phyloP scores from a whole-genome alignment of 1,140 invertebrate genomes.

The Drusus annulatus region DNA sequence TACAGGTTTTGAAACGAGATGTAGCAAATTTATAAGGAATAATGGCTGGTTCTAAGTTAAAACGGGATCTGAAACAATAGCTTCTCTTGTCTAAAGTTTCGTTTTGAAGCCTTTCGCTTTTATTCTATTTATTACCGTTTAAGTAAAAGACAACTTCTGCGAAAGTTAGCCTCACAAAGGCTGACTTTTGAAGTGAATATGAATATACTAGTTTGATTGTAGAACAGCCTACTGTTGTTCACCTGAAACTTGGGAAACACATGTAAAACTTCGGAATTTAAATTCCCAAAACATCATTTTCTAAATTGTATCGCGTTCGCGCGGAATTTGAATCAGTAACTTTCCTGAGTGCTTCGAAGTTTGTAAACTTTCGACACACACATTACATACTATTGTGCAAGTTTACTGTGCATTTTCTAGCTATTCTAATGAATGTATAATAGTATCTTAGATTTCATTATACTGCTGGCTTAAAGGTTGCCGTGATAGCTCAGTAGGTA shows the following conservation, averaged over 20 bases:
- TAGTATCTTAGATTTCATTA: no score
- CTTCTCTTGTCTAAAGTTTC: neutral
- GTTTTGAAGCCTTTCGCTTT: slow-evolving; percentile 21
- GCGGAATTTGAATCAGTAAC: neutral
- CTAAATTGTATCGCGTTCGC: neutral
- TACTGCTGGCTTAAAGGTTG: no score
- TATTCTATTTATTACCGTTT: slow-evolving; percentile 24
- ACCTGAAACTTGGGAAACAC: neutral
- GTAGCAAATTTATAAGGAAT: neutral
- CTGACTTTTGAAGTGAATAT: slow-evolving; percentile 16
- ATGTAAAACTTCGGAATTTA: slow-evolving; percentile 12
- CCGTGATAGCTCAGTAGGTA: no score
- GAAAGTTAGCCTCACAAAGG: neutral
- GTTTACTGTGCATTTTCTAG: no score
- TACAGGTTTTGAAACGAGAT: neutral
- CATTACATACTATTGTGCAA: no score
- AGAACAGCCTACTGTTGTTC: slow-evolving; percentile 7
- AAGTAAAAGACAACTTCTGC: slow-evolving; percentile 15
- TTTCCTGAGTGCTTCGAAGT: neutral
- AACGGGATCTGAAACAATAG: neutral
- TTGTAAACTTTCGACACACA: no score
- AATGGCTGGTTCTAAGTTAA: neutral
- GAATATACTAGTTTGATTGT: neutral
- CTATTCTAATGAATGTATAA: no score
- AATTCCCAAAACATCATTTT: slow-evolving; percentile 10